These are phyloP conservation scores for Parotocinclus haroldoi DNA, from an alignment of 2,797 vertebrate species.

Conservation along the genomic window DNA sequence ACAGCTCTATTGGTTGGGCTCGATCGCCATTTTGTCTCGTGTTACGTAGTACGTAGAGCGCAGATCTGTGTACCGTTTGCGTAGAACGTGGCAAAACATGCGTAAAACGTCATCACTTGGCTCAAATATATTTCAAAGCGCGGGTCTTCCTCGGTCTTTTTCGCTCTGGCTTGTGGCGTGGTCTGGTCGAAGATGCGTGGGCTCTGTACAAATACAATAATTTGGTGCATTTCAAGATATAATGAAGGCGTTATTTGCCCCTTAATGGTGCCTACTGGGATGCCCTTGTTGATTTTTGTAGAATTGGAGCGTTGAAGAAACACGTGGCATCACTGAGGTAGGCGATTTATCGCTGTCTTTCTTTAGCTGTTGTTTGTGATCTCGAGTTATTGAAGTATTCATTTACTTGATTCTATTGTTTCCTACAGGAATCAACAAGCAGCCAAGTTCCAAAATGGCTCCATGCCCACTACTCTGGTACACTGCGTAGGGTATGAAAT, in stretches of 20 bases:
- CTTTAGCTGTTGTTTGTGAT: too few relatives aligned
- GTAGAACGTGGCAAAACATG: not conserved
- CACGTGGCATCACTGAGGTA: constrained; percentile 13
- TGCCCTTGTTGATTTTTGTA: not conserved
- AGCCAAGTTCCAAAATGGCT: too few relatives aligned
- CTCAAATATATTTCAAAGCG: not conserved
- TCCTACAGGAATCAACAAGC: too few relatives aligned
- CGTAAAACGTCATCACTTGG: constrained; percentile 8
- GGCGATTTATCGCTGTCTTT: not conserved
- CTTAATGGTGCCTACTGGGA: not conserved
- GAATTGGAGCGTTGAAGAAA: not conserved
- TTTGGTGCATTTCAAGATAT: not conserved
- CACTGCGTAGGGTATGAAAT: too few relatives aligned
- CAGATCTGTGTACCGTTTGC: not conserved
- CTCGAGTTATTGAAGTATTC: too few relatives aligned
- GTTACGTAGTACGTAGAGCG: not conserved
- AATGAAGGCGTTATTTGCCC: accelerated
- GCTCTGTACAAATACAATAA: accelerated
- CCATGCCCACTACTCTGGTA: too few relatives aligned
- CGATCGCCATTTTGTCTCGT: too few relatives aligned
- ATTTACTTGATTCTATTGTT: too few relatives aligned
- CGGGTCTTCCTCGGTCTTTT: not conserved
- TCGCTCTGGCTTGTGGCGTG: too few relatives aligned
- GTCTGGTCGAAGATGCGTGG: accelerated
- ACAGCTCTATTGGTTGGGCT: too few relatives aligned